Evolutionary conservation across 1,140 invertebrate genomes (phyloP), one percentile per base, ranked within the genome.

Genomic region (Conus ventricosus): DNA sequence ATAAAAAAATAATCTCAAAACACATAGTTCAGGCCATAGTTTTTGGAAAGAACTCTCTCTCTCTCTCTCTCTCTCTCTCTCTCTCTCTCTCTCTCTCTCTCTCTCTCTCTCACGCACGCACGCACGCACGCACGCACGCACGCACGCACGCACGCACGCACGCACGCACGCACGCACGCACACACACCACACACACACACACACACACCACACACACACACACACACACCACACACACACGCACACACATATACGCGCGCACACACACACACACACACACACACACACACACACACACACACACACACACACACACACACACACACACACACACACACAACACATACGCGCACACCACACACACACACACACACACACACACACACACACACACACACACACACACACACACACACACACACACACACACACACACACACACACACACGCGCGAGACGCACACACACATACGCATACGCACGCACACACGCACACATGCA

Each of bases 381-480:
- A 78, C 7, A 78, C 25, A 78, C 17, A 78, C 17, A 78, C 17
- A 78, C 17, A 78, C 17, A 78, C 17, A 78, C 17, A 78, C 17
- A 78, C 17, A 78, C 17, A 78, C 39, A 51, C 20, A 78, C 5
- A 78, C 27, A 78, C 27, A 39, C 5, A 78, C 75, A 78, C 75
- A 39, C 75, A 78, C 75, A 39, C 75, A 78, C 27, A 13, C 75
- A 78, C 75, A 39, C 75, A 78, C 75, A 39, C 75, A 78, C 75
- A 39, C n/a, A n/a, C n/a, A n/a, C n/a, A n/a, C n/a, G n/a, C n/a
- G n/a, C n/a, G n/a, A n/a, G n/a, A n/a, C n/a, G n/a, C 75, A 78
- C 75, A 39, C 75, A 78, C 75, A 39, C 75, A 78, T 25, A 39
- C 75, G 39, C 75, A 39, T 25, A 27, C 75, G 10, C 27, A 27